A percentile compares a stretch with the other conserved stretches of the same genome.
phyloP scores from a whole-genome alignment of 1,140 invertebrate species.

The Drosophila funebris region DNA sequence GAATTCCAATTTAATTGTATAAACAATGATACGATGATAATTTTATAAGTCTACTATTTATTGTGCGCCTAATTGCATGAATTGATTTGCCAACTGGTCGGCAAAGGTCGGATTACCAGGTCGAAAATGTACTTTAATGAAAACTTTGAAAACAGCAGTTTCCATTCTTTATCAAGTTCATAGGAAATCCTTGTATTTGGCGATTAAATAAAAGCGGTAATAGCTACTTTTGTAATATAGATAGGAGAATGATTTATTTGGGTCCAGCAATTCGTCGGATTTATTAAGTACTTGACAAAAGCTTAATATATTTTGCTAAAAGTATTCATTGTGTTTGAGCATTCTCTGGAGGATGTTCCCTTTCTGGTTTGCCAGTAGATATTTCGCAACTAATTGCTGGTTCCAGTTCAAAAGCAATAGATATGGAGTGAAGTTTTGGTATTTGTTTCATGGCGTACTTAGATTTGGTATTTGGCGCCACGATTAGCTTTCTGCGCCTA shows the following conservation, averaged over 20 bases:
- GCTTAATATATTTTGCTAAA: too few relatives aligned
- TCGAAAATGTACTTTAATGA: conserved; percentile 2
- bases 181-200: too few relatives aligned
- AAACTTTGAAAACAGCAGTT: neutral
- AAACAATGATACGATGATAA: conserved; percentile 54
- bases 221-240: too few relatives aligned
- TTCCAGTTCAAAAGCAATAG: conserved; percentile 67
- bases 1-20: conserved; percentile 62
- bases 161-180: too few relatives aligned
- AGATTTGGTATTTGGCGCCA: conserved; percentile 2
- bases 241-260: too few relatives aligned
- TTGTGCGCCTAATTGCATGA: conserved; percentile 19
- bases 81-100: neutral
- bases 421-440: conserved; percentile 71
- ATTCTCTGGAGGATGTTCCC: neutral
- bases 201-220: too few relatives aligned
- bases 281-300: too few relatives aligned
- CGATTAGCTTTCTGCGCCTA: conserved; percentile 35
- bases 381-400: neutral
- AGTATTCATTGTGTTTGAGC: neutral
- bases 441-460: conserved; percentile 33
- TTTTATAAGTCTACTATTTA: conserved; percentile 62
- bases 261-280: too few relatives aligned
- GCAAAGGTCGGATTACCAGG: conserved; percentile 3
- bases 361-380: neutral